Conservation (phyloP, 2,797 vertebrate species). For the Siniperca obscura region DNA sequence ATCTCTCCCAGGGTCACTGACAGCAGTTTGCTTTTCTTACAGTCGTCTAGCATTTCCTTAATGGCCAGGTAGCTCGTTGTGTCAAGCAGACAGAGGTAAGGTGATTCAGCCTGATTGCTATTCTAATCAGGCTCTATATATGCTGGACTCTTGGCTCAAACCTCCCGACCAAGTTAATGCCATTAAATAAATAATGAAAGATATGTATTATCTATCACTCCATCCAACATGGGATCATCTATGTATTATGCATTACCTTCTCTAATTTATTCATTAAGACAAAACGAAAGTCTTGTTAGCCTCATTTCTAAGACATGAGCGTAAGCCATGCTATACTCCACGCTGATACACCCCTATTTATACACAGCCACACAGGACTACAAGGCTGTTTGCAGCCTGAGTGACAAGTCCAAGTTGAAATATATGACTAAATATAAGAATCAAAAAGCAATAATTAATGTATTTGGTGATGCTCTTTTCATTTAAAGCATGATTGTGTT, state of each 20-base stretch:
- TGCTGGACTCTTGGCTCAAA: conserved; percentile 71
- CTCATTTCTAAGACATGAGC: conserved; percentile 87
- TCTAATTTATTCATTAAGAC: conserved; percentile 98
- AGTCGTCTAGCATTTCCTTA: conserved; percentile 26
- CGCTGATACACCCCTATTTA: conserved; percentile 58
- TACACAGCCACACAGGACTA: conserved; percentile 54
- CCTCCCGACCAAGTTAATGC: conserved; percentile 90
- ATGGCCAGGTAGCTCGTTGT: conserved; percentile 37
- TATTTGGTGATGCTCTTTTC: conserved; percentile 17
- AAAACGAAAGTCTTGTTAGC: conserved; percentile 94
- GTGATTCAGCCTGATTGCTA: conserved; percentile 60
- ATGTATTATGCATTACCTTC: conserved; percentile 94
- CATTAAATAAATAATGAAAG: conserved; percentile 97
- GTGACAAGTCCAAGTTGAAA: conserved; percentile 28
- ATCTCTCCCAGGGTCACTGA: conserved; percentile 3
- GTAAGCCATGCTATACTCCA: conserved; percentile 52
- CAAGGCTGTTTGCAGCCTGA: conserved; percentile 36
- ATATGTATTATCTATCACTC: conserved; percentile 96
- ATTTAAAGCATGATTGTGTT: not conserved
- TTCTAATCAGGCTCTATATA: conserved; percentile 75
- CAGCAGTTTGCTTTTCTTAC: conserved; percentile 37
- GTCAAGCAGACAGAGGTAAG: conserved; percentile 36
- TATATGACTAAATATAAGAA: conserved; percentile 7
- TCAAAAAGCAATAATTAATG: conserved; percentile 4
- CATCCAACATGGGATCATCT: conserved; percentile 92